phyloP scores from a whole-genome alignment of 2,888 invertebrate species.

The Macrosiphum euphorbiae region DNA sequence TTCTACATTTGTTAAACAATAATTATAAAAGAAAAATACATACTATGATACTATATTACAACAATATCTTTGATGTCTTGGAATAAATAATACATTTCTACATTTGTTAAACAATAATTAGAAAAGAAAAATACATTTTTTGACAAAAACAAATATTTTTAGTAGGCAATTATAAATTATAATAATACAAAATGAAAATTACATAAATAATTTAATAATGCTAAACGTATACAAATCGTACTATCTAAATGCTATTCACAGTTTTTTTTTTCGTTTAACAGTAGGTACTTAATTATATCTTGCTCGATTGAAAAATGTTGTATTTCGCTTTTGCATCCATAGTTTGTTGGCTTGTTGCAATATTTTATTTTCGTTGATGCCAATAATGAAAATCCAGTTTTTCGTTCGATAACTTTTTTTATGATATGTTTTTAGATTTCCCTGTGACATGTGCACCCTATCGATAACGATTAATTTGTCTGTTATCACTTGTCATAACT shows the following conservation, averaged over 20 bases:
- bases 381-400: not conserved
- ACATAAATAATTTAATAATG: not conserved
- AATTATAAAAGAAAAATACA: not conserved
- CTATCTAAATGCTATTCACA: not conserved
- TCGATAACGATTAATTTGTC: not conserved
- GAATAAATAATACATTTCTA: not conserved
- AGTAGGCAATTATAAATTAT: too few relatives aligned
- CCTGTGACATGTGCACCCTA: not conserved
- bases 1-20: not conserved
- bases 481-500: not conserved
- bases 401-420: not conserved
- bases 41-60: not conserved
- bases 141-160: not conserved
- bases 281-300: not conserved
- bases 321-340: not conserved
- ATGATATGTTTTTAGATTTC: not conserved
- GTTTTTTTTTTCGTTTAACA: not conserved
- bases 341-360: not conserved
- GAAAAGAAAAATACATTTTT: not conserved
- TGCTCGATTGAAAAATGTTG: not conserved
- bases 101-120: not conserved
- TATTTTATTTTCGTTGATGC: not conserved
- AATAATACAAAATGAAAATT: too few relatives aligned
- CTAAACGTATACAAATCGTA: not conserved
- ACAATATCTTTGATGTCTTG: not conserved